A percentile compares a stretch with the other conserved stretches of the same genome.
These are phyloP conservation scores for Brachionus rotundiformis DNA, from an alignment of 1,140 invertebrate genomes.

Conservation along the genomic window DNA sequence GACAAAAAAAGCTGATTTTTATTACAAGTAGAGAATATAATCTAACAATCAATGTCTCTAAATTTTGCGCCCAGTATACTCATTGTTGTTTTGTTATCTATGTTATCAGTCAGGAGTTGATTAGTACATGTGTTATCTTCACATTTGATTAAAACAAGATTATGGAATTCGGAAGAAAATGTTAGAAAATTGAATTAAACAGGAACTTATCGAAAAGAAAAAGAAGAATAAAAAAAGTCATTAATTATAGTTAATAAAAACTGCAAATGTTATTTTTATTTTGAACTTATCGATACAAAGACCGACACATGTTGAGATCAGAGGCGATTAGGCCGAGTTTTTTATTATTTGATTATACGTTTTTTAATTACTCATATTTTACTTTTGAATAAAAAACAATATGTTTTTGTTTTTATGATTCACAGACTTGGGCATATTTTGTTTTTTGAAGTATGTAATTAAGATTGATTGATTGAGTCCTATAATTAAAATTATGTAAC, in stretches of 20 bases:
- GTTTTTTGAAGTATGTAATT: constrained; percentile 19
- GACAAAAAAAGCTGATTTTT: background rate
- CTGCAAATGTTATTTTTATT: constrained; percentile 1
- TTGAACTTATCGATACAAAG: background rate
- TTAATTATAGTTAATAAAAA: constrained; percentile 12
- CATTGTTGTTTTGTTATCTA: background rate
- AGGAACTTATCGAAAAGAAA: background rate
- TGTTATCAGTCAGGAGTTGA: background rate
- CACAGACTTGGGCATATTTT: constrained; percentile 3
- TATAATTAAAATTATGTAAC: constrained; percentile 36
- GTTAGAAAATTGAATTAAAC: background rate
- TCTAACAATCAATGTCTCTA: background rate
- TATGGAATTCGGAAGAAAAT: background rate
- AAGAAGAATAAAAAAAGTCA: background rate
- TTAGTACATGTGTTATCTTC: background rate
- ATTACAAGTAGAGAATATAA: background rate
- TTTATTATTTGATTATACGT: constrained; percentile 24
- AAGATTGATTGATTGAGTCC: background rate
- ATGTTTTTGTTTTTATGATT: constrained; percentile 22
- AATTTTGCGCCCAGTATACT: background rate
- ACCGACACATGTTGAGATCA: constrained; percentile 28
- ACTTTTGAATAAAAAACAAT: constrained; percentile 19
- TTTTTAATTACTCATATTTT: constrained; percentile 49
- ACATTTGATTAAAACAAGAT: background rate
- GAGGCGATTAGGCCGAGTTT: background rate